A percentile compares a stretch with the other conserved stretches of the same genome.
These are phyloP conservation scores for Merluccius polli DNA, from an alignment of 2,797 vertebrate species.

Conservation along the genomic window DNA sequence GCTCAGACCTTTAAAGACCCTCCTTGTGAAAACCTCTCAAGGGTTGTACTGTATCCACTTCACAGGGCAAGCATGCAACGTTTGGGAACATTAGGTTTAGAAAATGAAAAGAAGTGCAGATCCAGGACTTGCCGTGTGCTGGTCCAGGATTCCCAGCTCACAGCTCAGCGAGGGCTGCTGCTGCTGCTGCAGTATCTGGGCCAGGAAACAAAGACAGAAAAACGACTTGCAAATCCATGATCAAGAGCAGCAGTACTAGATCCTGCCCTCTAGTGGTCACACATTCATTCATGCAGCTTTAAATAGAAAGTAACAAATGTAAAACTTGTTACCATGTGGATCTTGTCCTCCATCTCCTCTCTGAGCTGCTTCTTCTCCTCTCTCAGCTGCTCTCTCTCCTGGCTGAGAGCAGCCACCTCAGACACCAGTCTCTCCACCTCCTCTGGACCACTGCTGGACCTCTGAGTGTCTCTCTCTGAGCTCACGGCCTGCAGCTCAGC, in stretches of 20 bases:
- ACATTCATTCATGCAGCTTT: not conserved
- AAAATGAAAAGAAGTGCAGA: not conserved
- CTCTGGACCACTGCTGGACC: conserved; percentile 13
- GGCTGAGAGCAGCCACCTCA: conserved; percentile 51
- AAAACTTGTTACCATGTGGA: conserved; percentile 52
- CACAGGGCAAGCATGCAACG: not conserved
- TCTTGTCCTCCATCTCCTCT: conserved; percentile 57
- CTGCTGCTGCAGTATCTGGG: too few relatives aligned
- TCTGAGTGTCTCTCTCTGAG: conserved; percentile 36
- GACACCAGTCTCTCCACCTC: conserved; percentile 53
- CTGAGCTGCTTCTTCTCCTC: conserved; percentile 60
- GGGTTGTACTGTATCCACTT: not conserved
- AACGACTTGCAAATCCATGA: not conserved
- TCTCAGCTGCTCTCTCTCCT: conserved; percentile 69
- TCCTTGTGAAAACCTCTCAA: not conserved
- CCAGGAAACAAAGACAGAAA: too few relatives aligned
- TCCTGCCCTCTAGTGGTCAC: not conserved
- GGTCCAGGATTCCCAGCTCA: not conserved
- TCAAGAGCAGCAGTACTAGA: not conserved
- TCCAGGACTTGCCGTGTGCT: not conserved
- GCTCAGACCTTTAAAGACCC: not conserved
- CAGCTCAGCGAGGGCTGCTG: too few relatives aligned
- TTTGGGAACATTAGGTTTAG: not conserved
- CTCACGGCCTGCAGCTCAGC: conserved; percentile 40
- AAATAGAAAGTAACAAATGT: not conserved